Conservation (phyloP, 2,797 vertebrate species). For the Emydoidea blandingii region DNA sequence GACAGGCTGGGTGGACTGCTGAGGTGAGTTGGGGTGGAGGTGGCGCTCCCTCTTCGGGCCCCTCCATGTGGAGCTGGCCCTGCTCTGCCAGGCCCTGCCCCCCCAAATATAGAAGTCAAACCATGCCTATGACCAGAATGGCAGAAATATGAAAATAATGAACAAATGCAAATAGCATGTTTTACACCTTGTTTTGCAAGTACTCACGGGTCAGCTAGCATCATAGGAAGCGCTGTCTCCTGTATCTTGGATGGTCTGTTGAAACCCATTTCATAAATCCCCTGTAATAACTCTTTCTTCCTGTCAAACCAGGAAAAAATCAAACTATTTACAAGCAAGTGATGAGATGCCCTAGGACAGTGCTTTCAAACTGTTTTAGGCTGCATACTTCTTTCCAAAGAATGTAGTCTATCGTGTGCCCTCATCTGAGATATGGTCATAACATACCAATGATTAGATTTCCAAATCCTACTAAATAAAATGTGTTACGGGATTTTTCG, state of each 20-base stretch:
- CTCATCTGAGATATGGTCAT: neutral
- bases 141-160: neutral
- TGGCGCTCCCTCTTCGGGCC: too few relatives aligned
- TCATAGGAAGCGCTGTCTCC: conserved; percentile 73
- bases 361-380: neutral
- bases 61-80: too few relatives aligned
- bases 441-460: neutral
- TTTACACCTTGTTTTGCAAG: neutral
- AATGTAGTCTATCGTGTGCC: neutral
- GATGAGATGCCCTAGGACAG: neutral
- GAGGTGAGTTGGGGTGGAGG: too few relatives aligned
- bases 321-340: neutral
- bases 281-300: conserved; percentile 78
- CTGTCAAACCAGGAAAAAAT: conserved; percentile 53
- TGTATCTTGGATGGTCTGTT: conserved; percentile 86
- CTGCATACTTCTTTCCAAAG: neutral
- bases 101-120: too few relatives aligned
- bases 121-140: neutral
- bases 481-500: neutral
- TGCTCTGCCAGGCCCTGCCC: too few relatives aligned
- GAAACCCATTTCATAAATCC: conserved; percentile 83
- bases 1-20: too few relatives aligned
- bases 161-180: neutral
- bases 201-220: conserved; percentile 84
- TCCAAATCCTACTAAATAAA: neutral